Base-by-base conservation (phyloP, 2,888 invertebrate genomes). In the Hydroisotoma schaefferi region DNA sequence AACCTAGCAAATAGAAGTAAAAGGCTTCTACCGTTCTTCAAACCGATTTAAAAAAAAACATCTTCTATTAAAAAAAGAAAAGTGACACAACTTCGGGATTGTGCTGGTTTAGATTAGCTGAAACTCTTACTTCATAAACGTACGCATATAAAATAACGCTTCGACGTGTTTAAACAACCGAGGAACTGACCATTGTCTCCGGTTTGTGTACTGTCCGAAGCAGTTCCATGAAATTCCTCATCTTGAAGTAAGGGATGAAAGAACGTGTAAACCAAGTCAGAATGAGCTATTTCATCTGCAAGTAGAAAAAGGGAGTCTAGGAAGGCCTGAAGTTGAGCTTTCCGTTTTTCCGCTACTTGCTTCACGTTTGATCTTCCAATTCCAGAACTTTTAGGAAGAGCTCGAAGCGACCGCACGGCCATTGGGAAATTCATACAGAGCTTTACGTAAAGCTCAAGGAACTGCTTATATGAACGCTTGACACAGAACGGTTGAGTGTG, bases 191-290 rank as follows among this genome's bases (percentile, higher is more conserved):
- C 25, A n/a, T 23, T 15, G 12, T 47, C 23, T 20, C 18, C 4
- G 5, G 26, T 20, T 10, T 25, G n/a, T 12, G 28, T 49, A 20
- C 29, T 49, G 18, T 28, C 25, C n/a, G 18, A 5, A 23, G 6
- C n/a, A 49, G n/a, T 49, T 25, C 8, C 22, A 76, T 94, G 91
- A 78, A 95, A 94, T 18, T 70, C 69, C 52, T 72, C 70, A 79
- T 98, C 98, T 67, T 97, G 81, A 65, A 95, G 79, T 65, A 98
- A 79, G 2, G 97, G 94, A 80, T 99, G 99, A 81, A 98, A 98
- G 81, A 99, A 99, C 0, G 98, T 99, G 77, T 98, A 98, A 1
- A 99, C 94, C 56, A 99, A 82, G 78, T 95, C 94, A 6, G 88
- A 90, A 80, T 98, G 95, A 0, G 93, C 87, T 72, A 99, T 93